Conservation (phyloP, 2,888 invertebrate genomes). For the Diadegma fenestrale region DNA sequence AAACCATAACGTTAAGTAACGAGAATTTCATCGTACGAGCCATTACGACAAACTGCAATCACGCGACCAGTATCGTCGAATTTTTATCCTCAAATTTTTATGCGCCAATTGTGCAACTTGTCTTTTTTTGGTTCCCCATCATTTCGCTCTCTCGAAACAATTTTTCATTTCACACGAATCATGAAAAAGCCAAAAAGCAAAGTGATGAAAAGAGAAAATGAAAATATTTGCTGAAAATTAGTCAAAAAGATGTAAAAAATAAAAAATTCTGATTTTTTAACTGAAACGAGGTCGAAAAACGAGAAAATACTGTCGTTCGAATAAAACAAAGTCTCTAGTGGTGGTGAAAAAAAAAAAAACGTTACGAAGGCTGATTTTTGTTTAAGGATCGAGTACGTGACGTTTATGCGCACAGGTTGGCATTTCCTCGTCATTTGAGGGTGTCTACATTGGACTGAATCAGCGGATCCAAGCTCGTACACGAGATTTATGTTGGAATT, state of each 20-base stretch:
- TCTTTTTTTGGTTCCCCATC: not conserved
- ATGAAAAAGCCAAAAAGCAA: not conserved
- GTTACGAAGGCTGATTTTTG: not conserved
- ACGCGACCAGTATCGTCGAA: conserved; percentile 23
- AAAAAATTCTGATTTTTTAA: no score
- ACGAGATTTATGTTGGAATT: conserved; percentile 57
- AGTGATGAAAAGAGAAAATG: not conserved
- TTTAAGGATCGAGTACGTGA: not conserved
- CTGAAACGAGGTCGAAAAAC: not conserved
- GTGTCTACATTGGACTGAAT: conserved; percentile 29
- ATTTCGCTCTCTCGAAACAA: not conserved
- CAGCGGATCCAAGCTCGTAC: conserved; percentile 24
- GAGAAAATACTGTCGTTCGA: not conserved
- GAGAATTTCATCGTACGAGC: conserved; percentile 37
- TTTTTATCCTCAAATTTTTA: conserved; percentile 20
- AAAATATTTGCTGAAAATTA: not conserved
- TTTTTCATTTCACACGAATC: not conserved
- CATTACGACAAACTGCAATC: conserved; percentile 12
- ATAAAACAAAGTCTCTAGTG: not conserved
- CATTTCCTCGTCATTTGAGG: conserved; percentile 12
- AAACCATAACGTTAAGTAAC: conserved; percentile 34
- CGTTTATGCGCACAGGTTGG: conserved; percentile 16
- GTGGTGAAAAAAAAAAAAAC: not conserved
- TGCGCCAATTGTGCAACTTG: not conserved
- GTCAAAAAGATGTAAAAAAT: not conserved